Percentiles rank a stretch among this genome's conserved stretches.
These are phyloP conservation scores for Epinotia bilunana DNA, from an alignment of 2,888 invertebrate genomes.

Conservation along the genomic window DNA sequence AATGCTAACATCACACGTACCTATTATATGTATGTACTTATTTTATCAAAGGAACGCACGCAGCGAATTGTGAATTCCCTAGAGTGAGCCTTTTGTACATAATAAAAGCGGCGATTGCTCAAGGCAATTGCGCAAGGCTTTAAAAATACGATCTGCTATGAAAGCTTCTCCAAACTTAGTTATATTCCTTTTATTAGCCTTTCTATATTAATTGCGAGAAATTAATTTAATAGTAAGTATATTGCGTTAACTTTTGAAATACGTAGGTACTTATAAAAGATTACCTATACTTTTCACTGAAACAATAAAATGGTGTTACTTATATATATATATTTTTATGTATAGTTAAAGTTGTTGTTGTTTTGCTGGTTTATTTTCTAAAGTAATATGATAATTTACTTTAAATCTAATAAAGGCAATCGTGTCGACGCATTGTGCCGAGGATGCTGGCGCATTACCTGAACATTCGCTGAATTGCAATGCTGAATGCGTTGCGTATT, in stretches of 20 bases:
- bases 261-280: neutral
- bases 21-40: neutral
- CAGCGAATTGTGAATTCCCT: slow-evolving; percentile 25
- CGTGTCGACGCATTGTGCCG: too few species aligned
- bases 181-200: slow-evolving; percentile 8
- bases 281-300: neutral
- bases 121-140: too few species aligned
- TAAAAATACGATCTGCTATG: neutral
- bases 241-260: neutral
- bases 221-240: neutral
- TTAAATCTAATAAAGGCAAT: too few species aligned
- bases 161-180: neutral
- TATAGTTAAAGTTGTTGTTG: too few species aligned
- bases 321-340: too few species aligned
- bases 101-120: slow-evolving; percentile 26
- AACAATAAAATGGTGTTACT: too few species aligned
- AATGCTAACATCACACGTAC: neutral
- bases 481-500: too few species aligned
- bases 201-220: slow-evolving; percentile 1
- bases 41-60: slow-evolving; percentile 26
- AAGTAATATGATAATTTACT: too few species aligned
- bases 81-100: slow-evolving; percentile 29
- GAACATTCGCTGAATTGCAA: too few species aligned
- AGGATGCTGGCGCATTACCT: too few species aligned
- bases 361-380: too few species aligned